Base-by-base conservation (phyloP, 2,888 invertebrate species). In the Rhaphigaster nebulosa region DNA sequence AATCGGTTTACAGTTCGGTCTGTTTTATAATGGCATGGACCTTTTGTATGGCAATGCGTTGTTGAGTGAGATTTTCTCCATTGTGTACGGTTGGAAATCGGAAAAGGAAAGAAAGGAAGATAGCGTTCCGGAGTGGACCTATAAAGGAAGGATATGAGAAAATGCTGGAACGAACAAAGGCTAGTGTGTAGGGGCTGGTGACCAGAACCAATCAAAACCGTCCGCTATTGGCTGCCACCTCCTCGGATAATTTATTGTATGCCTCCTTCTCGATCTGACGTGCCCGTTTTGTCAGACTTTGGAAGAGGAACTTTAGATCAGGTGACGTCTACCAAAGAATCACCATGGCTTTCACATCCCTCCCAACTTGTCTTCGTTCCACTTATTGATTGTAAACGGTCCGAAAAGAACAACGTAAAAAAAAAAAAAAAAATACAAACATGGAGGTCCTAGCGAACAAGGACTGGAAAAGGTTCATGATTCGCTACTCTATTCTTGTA, bases 81-180 rank as follows among this genome's bases (percentile, higher is more conserved):
- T 80, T 80, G 80, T 80, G 80, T 80, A 80, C 80, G 80, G 80
- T 41, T 80, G 80, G 80, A 38, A 80, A 80, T 80, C 41, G 41
- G 80, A 80, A 80, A 80, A 80, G 80, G 80, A 80, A 80, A 80
- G 80, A 80, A 80, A 80, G 65, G 80, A 80, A 38, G 80, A 80
- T 80, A 80, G 38, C 65, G 65, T 65, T 65, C 29, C 65, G 65
- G 65, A 65, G 65, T 23, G 80, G 80, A 80, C 38, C 80, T 41
- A 80, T 80, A 80, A 80, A 80, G 80, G 80, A 80, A 80, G 80
- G 80, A 80, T 80, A 80, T 80, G 80, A 80, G 80, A 41, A 80
- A 80, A 41, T 80, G 80, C 41, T 41, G 38, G 80, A 80, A 26
- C 38, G 80, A 26, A 80, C 80, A 80, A 80, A 41, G 80, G 41